Conservation (phyloP, 2,113 vertebrate genomes). For the Psephotus haematonotus region DNA sequence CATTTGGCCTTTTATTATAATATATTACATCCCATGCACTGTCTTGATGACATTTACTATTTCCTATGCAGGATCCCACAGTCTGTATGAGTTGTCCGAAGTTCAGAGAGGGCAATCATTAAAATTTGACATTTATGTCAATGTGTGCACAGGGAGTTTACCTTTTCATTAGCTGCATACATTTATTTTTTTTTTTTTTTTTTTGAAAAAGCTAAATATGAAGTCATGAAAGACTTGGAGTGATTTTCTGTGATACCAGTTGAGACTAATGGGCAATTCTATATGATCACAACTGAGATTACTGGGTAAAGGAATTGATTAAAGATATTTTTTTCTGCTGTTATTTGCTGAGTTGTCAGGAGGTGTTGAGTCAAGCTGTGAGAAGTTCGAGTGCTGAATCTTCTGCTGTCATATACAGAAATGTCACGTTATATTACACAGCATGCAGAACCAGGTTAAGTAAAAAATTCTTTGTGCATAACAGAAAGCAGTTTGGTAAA, state of each 20-base stretch:
- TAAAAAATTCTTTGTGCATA: background rate
- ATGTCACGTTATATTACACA: slow-evolving; percentile 1
- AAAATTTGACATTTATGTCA: slow-evolving; percentile 71
- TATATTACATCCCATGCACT: slow-evolving; percentile 41
- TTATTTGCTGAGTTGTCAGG: slow-evolving; percentile 44
- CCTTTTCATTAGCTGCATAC: slow-evolving; percentile 51
- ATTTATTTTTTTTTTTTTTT: background rate
- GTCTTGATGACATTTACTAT: slow-evolving; percentile 61
- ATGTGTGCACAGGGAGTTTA: slow-evolving; percentile 52
- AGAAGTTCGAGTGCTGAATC: background rate
- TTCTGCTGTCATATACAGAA: slow-evolving; percentile 24
- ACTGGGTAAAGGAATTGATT: slow-evolving; percentile 26
- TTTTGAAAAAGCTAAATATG: slow-evolving; percentile 15
- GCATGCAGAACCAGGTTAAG: background rate
- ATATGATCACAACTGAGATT: background rate
- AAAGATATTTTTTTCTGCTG: background rate
- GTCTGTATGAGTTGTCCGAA: slow-evolving; percentile 9
- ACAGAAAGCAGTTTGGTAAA: background rate
- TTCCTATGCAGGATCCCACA: slow-evolving; percentile 38
- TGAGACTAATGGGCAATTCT: slow-evolving; percentile 31
- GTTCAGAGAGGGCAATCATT: slow-evolving; percentile 65
- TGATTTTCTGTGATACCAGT: slow-evolving; percentile 15
- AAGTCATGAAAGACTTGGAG: slow-evolving; percentile 35
- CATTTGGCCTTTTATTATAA: slow-evolving; percentile 67
- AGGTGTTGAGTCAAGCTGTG: slow-evolving; percentile 52